A percentile compares a stretch with the other conserved stretches of the same genome.
Evolutionary conservation across 2,888 invertebrate species (phyloP).

Genomic region (Harpalus rubripes): DNA sequence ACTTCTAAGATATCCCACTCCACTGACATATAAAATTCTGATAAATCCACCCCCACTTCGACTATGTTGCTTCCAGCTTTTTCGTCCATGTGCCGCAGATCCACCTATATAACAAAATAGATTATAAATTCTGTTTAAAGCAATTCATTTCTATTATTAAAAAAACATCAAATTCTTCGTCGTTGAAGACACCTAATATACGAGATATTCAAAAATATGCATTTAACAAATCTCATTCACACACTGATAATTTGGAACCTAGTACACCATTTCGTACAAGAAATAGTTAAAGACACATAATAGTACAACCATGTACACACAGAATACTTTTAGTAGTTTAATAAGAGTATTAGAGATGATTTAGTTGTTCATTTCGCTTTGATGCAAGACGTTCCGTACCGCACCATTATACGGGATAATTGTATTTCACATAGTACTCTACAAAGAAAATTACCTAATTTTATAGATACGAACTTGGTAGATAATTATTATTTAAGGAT

Average conservation of each 20-base stretch:
- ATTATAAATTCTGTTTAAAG: background rate
- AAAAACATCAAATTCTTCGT: slow-evolving; percentile 40
- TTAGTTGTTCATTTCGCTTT: slow-evolving; percentile 58
- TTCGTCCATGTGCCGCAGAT: slow-evolving; percentile 95
- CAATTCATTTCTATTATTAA: background rate
- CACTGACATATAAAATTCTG: slow-evolving; percentile 98
- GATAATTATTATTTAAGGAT: no score
- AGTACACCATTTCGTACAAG: slow-evolving; percentile 23
- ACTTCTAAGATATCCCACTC: slow-evolving; percentile 99
- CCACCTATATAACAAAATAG: slow-evolving; percentile 83
- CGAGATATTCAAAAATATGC: slow-evolving; percentile 53
- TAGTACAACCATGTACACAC: slow-evolving; percentile 54
- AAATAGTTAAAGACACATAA: slow-evolving; percentile 28
- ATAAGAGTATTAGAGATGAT: slow-evolving; percentile 27
- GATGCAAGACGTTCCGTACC: background rate
- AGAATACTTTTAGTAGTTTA: slow-evolving; percentile 55
- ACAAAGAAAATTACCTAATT: background rate
- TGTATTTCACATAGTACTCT: no score
- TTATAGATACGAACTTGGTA: background rate
- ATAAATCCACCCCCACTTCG: slow-evolving; percentile 96
- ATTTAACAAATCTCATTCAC: slow-evolving; percentile 49
- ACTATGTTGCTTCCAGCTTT: slow-evolving; percentile 93
- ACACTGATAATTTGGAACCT: slow-evolving; percentile 43
- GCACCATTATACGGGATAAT: background rate
- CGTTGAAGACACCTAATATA: slow-evolving; percentile 52